Conservation (phyloP, 2,797 vertebrate species). For the Coregonus sp. region DNA sequence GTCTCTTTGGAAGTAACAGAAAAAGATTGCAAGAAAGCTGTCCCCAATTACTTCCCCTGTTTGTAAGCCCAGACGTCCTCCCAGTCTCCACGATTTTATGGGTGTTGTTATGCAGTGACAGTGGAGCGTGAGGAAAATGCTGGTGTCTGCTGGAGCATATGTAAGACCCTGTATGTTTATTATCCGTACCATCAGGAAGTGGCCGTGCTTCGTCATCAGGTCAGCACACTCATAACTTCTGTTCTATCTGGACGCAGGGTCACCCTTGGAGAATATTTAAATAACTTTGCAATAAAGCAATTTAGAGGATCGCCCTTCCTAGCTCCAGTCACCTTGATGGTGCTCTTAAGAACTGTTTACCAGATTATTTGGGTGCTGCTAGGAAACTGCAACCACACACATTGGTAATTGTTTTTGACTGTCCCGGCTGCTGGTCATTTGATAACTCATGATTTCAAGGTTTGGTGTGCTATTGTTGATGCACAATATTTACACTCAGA, state of each 20-base stretch:
- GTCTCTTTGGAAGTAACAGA: neutral
- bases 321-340: constrained; percentile 67
- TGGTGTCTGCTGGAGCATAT: constrained; percentile 33
- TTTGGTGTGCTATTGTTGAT: neutral
- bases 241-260: constrained; percentile 51
- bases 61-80: neutral
- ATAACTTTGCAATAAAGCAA: constrained; percentile 73
- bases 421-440: neutral
- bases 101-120: constrained; percentile 27
- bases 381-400: constrained; percentile 41
- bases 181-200: constrained; percentile 67
- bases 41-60: neutral
- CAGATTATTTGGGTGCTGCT: constrained; percentile 14
- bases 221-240: constrained; percentile 65
- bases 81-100: constrained; percentile 8
- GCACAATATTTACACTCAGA: neutral
- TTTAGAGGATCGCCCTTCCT: constrained; percentile 61
- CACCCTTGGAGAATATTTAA: constrained; percentile 66
- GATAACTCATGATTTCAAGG: neutral
- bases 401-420: neutral
- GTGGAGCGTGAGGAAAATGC: constrained; percentile 39
- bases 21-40: neutral
- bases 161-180: constrained; percentile 67
- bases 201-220: constrained; percentile 74
- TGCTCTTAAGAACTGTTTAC: constrained; percentile 38